These are phyloP conservation scores for Phenganax marumi DNA, from an alignment of 92 coral and sea anemone species.

Conservation along the genomic window DNA sequence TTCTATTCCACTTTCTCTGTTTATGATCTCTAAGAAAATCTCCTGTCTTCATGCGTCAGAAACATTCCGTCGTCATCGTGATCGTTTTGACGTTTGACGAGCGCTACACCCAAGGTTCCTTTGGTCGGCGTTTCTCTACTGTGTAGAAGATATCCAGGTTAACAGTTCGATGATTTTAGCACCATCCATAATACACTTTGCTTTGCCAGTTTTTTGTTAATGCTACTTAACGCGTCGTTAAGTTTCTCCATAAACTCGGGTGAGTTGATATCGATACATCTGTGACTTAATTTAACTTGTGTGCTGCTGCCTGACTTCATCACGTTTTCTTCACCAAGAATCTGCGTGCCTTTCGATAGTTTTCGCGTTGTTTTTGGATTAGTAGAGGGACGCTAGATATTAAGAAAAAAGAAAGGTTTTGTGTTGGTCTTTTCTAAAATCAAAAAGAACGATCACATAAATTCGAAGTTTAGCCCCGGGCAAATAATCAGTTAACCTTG, in stretches of 20 bases:
- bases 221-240: constrained; percentile 24
- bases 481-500: neutral
- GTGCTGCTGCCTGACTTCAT: neutral
- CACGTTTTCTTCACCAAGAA: neutral
- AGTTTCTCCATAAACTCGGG: constrained; percentile 28
- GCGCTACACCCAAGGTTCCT: neutral
- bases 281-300: constrained; percentile 9
- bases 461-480: neutral
- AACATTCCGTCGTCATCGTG: neutral
- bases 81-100: neutral
- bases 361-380: constrained; percentile 21
- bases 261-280: neutral
- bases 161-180: constrained; percentile 29
- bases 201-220: constrained; percentile 28
- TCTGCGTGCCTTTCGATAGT: constrained; percentile 1
- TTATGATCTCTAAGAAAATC: neutral
- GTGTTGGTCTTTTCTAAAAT: neutral
- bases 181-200: constrained; percentile 38
- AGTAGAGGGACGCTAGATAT: constrained; percentile 13
- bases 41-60: neutral
- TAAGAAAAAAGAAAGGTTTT: neutral
- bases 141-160: neutral
- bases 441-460: neutral
- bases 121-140: neutral
- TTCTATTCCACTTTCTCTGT: no score